Base-by-base conservation (phyloP, 2,888 invertebrate species). In the Phrixothrix hirtus region DNA sequence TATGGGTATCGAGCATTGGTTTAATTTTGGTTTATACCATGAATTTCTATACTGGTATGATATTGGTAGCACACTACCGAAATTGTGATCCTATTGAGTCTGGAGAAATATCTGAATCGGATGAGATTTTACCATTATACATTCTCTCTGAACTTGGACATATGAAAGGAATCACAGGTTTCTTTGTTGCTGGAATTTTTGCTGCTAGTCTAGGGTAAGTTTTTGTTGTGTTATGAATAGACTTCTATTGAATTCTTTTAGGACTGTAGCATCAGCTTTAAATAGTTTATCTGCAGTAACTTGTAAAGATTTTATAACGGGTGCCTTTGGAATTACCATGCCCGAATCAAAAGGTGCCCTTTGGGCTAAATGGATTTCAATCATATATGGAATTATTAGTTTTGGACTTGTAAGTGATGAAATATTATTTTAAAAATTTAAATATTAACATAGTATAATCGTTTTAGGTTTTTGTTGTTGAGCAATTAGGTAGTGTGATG, bases 161-260 rank as follows among this genome's bases (percentile, higher is more conserved):
- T 36, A 78, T 87, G 26, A 83, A 82, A 21, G 94, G 95, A 0
- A 77, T 95, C 1, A 89, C 95, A 1, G 95, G 96, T 1, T 86
- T 96, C 65, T 96, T 97, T 74, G 95, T 96, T 0, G 92, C 96
- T 2, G 95, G 95, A 12, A 91, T 97, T 52, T 97, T 96, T 74
- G 94, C 95, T 29, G 96, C 95, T 1, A 95, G 95, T 67, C 83
- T 96, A 61, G 95, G 95, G 94, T 95, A 80, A 70, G 76, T 37
- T 6, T 6, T 7, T 15, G 6, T 15, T 29, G 15, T 14, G 2
- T 9, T 12, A 11, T 7, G n/a, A 9, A 9, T 10, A 2, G 14
- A 13, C 16, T 6, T 29, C 17, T 11, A 11, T 14, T 13, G 11
- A 26, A 21, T 36, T 2, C 13, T 37, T 38, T 39, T 75, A 96